Conservation (phyloP, 1,140 invertebrate species). For the Sesamia nonagrioides region DNA sequence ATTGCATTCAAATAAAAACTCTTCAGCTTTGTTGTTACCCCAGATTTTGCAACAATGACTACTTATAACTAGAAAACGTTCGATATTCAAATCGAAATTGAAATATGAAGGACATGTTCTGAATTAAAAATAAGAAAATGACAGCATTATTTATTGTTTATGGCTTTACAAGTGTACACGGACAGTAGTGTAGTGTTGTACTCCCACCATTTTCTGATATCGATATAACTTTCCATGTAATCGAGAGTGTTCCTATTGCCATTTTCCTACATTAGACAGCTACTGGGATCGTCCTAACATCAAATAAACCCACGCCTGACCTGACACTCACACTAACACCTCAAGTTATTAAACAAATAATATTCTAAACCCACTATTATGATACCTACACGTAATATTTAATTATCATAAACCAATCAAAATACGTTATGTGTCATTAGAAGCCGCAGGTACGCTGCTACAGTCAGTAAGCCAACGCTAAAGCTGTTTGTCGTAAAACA, state of each 20-base stretch:
- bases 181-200: not conserved
- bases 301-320: conserved; percentile 15
- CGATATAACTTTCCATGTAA: not conserved
- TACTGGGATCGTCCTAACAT: not conserved
- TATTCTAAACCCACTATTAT: not conserved
- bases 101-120: conserved; percentile 1
- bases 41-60: not conserved
- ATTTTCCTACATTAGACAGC: not conserved
- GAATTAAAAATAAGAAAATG: conserved; percentile 14
- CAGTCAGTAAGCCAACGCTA: conserved; percentile 46
- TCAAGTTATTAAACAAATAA: not conserved
- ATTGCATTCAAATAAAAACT: no score
- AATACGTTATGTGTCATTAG: conserved; percentile 19
- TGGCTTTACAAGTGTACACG: not conserved
- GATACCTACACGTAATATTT: conserved; percentile 3
- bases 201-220: not conserved
- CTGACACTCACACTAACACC: not conserved
- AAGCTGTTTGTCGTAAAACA: conserved; percentile 51
- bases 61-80: not conserved
- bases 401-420: conserved; percentile 9
- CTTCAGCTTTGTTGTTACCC: no score
- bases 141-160: not conserved
- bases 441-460: conserved; percentile 38
- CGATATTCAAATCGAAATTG: not conserved
- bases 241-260: not conserved